Percentiles rank a stretch among this genome's conserved stretches.
These are phyloP conservation scores for Protosalanx chinensis DNA, from an alignment of 2,797 vertebrate genomes.

Conservation along the genomic window DNA sequence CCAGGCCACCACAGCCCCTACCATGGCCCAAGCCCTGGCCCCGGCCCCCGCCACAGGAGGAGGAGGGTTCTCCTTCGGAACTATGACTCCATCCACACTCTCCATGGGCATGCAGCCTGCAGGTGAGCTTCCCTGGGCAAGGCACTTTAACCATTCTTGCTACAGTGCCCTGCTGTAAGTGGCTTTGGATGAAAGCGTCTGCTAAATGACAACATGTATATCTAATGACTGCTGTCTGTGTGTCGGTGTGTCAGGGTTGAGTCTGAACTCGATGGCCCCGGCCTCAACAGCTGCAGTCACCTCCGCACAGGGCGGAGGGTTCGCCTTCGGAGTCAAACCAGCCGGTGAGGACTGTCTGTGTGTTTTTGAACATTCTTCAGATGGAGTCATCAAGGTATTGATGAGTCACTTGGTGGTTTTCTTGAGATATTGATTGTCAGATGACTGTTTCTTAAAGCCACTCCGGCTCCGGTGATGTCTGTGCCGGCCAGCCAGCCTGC, in stretches of 20 bases:
- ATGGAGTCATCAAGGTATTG: background rate
- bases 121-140: slow-evolving; percentile 39
- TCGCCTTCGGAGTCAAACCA: slow-evolving; percentile 78
- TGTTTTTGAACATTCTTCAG: background rate
- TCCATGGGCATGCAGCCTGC: slow-evolving; percentile 56
- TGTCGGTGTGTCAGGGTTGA: slow-evolving; percentile 43
- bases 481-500: slow-evolving; percentile 42
- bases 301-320: slow-evolving; percentile 55
- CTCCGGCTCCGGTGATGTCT: slow-evolving; percentile 59
- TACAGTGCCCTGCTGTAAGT: too few species aligned
- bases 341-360: slow-evolving; percentile 54
- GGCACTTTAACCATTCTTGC: too few species aligned
- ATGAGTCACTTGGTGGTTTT: background rate
- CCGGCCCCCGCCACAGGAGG: slow-evolving; percentile 18
- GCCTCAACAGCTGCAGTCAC: slow-evolving; percentile 33
- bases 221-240: too few species aligned
- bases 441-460: slow-evolving; percentile 35
- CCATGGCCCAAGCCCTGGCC: slow-evolving; percentile 33
- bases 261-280: slow-evolving; percentile 41
- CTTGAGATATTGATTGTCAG: background rate
- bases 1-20: slow-evolving; percentile 53
- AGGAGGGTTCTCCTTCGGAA: slow-evolving; percentile 66
- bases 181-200: too few species aligned
- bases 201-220: too few species aligned
- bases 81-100: slow-evolving; percentile 56